phyloP scores from a whole-genome alignment of 2,113 vertebrate species.

The Lota lota region DNA sequence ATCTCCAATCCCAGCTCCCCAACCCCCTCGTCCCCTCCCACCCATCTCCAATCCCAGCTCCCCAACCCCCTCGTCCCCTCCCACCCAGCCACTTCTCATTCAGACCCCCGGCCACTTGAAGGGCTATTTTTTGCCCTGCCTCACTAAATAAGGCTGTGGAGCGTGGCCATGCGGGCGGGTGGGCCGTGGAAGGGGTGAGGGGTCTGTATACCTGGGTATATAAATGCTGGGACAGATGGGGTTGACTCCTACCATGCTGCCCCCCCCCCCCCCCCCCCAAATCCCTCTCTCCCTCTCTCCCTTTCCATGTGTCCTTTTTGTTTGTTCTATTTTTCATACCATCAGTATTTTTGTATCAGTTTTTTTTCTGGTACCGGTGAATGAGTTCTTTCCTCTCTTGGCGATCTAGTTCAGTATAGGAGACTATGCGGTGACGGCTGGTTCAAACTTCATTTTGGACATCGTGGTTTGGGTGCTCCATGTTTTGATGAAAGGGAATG shows the following conservation, averaged over 20 bases:
- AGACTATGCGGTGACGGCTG: not conserved
- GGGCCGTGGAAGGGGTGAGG: constrained; percentile 44
- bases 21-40: too few relatives aligned
- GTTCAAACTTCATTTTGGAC: not conserved
- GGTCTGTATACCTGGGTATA: constrained; percentile 83
- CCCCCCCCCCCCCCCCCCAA: constrained; percentile 12
- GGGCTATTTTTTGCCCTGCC: constrained; percentile 94
- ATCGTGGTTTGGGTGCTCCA: not conserved
- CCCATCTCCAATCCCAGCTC: constrained; percentile 16
- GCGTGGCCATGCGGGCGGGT: constrained; percentile 38
- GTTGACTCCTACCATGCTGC: constrained; percentile 70
- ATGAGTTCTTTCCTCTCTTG: not conserved
- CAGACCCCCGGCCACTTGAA: constrained; percentile 71
- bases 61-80: constrained; percentile 34
- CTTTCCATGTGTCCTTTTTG: not conserved
- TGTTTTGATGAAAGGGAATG: not conserved
- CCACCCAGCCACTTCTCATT: constrained; percentile 36
- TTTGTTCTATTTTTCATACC: not conserved
- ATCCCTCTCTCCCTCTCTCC: not conserved
- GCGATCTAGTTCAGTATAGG: not conserved
- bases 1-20: constrained; percentile 20
- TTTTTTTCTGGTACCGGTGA: not conserved
- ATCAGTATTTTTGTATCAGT: not conserved
- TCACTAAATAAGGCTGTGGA: constrained; percentile 96
- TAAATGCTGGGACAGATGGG: constrained; percentile 82